These are phyloP conservation scores for Coranthus polyacanthus DNA, from an alignment of 2,797 vertebrate genomes.

Conservation along the genomic window DNA sequence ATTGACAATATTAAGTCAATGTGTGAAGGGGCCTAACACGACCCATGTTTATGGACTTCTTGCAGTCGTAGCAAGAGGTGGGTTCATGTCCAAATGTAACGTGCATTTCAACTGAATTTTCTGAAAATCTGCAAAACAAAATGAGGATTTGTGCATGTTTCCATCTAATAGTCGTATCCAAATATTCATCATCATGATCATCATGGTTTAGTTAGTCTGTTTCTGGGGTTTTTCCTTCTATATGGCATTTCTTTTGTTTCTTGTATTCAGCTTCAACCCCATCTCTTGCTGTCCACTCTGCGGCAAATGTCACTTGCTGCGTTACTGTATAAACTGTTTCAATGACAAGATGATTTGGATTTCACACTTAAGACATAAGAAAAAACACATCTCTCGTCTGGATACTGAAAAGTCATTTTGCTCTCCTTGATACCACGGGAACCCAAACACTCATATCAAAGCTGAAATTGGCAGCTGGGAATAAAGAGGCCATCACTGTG, in stretches of 20 bases:
- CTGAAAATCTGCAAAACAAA: too few species aligned
- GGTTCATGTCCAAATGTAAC: too few species aligned
- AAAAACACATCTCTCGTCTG: constrained; percentile 40
- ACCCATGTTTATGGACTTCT: too few species aligned
- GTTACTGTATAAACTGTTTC: constrained; percentile 31
- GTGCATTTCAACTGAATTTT: too few species aligned
- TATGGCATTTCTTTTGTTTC: too few species aligned
- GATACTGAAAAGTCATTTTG: constrained; percentile 67
- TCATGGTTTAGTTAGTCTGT: too few species aligned
- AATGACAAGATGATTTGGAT: constrained; percentile 49
- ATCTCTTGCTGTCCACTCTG: constrained; percentile 22
- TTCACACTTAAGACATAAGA: constrained; percentile 42
- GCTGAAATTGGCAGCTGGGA: constrained; percentile 73
- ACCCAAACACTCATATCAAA: constrained; percentile 72
- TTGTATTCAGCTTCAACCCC: background rate
- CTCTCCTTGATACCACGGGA: constrained; percentile 61
- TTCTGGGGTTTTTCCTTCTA: too few species aligned
- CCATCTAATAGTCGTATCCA: background rate
- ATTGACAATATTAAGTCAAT: too few species aligned
- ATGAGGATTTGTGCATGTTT: too few species aligned
- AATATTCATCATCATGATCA: too few species aligned
- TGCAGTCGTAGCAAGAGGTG: too few species aligned
- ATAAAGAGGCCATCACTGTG: constrained; percentile 65
- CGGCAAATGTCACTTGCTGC: constrained; percentile 6
- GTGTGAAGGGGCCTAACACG: too few species aligned